phyloP scores from a whole-genome alignment of 2,888 invertebrate species.

The Brachyopa scutellaris region DNA sequence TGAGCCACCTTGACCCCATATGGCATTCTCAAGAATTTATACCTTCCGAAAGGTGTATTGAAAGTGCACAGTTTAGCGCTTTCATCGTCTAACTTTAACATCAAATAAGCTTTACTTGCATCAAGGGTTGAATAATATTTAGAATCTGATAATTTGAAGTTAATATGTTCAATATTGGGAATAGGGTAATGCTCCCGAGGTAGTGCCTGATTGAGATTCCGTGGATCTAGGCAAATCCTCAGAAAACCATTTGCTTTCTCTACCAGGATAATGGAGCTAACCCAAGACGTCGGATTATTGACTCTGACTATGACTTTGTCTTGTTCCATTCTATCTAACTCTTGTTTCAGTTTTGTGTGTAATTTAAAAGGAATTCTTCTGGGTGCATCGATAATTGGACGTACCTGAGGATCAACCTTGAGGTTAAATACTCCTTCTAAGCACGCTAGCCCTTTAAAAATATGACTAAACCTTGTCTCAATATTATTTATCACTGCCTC shows the following conservation, averaged over 20 bases:
- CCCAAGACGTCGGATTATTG: background rate
- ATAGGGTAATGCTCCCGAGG: background rate
- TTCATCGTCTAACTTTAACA: constrained; percentile 17
- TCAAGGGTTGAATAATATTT: constrained; percentile 20
- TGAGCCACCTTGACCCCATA: constrained; percentile 74
- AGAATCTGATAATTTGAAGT: constrained; percentile 16
- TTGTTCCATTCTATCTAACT: constrained; percentile 14
- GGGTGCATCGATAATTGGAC: constrained; percentile 18
- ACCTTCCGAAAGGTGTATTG: too few species aligned
- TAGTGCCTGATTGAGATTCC: constrained; percentile 25
- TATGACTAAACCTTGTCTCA: background rate
- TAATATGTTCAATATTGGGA: constrained; percentile 9
- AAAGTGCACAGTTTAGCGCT: constrained; percentile 20
- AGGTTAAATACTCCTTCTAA: background rate
- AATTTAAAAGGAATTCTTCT: constrained; percentile 15
- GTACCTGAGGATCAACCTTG: background rate
- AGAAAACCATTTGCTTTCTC: constrained; percentile 9
- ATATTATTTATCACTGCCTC: background rate
- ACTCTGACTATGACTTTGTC: constrained; percentile 1
- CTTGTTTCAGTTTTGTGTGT: background rate
- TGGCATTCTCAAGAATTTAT: constrained; percentile 66
- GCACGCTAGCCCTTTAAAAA: constrained; percentile 12
- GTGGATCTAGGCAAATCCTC: constrained; percentile 23
- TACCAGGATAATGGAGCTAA: constrained; percentile 19
- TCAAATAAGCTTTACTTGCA: constrained; percentile 30